These are phyloP conservation scores for Dascillus cervinus DNA, from an alignment of 2,888 invertebrate genomes.

Conservation along the genomic window DNA sequence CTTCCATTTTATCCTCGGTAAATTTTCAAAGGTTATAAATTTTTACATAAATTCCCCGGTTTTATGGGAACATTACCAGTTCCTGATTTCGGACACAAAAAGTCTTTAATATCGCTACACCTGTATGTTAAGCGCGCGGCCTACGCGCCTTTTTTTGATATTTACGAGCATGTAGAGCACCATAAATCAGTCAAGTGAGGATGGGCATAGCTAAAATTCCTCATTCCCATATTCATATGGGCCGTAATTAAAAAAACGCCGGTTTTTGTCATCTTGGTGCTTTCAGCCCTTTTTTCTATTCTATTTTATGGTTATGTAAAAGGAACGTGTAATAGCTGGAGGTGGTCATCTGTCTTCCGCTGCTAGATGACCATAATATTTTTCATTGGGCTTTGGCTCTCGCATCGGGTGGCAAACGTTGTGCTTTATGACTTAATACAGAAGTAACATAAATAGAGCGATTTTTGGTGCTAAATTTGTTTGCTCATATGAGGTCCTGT, in stretches of 20 bases:
- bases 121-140: slow-evolving; percentile 14
- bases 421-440: neutral
- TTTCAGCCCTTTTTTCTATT: too few relatives aligned
- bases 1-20: too few relatives aligned
- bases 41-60: too few relatives aligned
- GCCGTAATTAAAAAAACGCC: too few relatives aligned
- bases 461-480: too few relatives aligned
- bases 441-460: slow-evolving; percentile 5
- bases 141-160: slow-evolving; percentile 7
- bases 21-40: too few relatives aligned
- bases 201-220: too few relatives aligned
- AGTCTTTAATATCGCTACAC: slow-evolving; percentile 10
- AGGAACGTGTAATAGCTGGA: slow-evolving; percentile 11
- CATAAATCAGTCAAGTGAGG: too few relatives aligned
- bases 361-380: slow-evolving; percentile 13
- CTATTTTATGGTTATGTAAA: slow-evolving; percentile 15
- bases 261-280: too few relatives aligned
- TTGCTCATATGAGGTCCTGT: too few relatives aligned
- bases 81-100: slow-evolving; percentile 10
- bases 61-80: too few relatives aligned
- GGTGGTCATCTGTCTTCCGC: slow-evolving; percentile 12
- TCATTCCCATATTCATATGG: too few relatives aligned
- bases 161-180: slow-evolving; percentile 8
- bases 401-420: slow-evolving; percentile 10
- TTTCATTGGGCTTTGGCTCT: slow-evolving; percentile 10